Evolutionary conservation across 2,797 vertebrate genomes (phyloP), one percentile per base, ranked within the genome.

Genomic region (Platyrinchus mystaceus): DNA sequence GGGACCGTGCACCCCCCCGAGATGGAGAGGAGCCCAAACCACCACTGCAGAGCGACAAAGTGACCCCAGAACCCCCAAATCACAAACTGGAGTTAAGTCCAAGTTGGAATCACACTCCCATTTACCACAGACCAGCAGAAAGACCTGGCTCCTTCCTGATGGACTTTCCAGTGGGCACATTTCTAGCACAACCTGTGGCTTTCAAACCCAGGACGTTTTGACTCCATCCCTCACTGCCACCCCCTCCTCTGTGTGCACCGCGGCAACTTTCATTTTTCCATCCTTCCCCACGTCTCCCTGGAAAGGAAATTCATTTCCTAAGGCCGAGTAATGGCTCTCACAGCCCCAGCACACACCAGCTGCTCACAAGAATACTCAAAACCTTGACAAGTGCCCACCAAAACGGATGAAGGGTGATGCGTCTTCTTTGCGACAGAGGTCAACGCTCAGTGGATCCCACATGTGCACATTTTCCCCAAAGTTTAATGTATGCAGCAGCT

Each of bases 31-130:
- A 52, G 6, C 21, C 41, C 52, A 77, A 63, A 30, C 9, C 55
- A 49, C 44, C 44, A 10, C 5, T 0, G 0, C 59, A 39, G 50
- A 27, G 37, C 0, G 4, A 26, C 58, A 34, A 7, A 69, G 27
- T 4, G 55, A 58, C 10, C 46, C 71, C 64, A 43, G 47, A 59
- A 46, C 37, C 49, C 23, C n/a, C 18, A 66, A 1, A 47, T 18
- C n/a, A 36, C 34, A 78, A 49, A 39, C 41, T 14, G 12, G 19
- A 47, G 47, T 36, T 4, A 55, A 60, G 1, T 4, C 63, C 3
- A 1, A 15, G 26, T 4, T 46, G 53, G 60, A 74, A 78, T 26
- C 53, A 10, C 2, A 0, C 11, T 60, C 46, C 19, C 37, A 6
- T 17, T 26, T 10, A 12, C 20, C 60, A 59, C 0, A 64, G 41